Evolutionary conservation across 2,797 vertebrate genomes (phyloP), one percentile per base, ranked within the genome.

Genomic region (Carcharodon carcharias): DNA sequence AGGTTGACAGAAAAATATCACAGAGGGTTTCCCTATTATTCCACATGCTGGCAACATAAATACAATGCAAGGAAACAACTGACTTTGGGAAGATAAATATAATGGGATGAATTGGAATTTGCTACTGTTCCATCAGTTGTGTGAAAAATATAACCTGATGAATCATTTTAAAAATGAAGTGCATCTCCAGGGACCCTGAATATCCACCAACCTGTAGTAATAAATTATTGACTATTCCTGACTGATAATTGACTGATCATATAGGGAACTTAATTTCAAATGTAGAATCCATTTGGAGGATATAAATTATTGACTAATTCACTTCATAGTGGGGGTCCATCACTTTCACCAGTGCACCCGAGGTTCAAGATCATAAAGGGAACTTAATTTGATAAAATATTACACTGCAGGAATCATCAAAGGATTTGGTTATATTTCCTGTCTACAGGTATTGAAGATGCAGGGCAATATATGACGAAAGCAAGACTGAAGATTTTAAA

Each of bases 81-180:
- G 31, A 95, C 35, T 77, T 73, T 54, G 67, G 28, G 26, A 54
- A 71, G 23, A 71, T 16, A 91, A 91, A 5, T 54, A 88, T 28
- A 56, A 28, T 3, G 16, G 58, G 89, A 63, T 63, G 35, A 92
- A 92, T 63, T 92, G 65, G 50, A 50, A 54, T 95, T 73, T 73
- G 94, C 94, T 54, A 3, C 67, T 77, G 50, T n/a, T n/a, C 69
- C n/a, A 21, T 73, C 89, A 77, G 50, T 35, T 28, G 54, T 77
- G 69, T 77, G 94, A 45, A 73, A 95, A 56, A 71, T 71, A 54
- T 77, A 95, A 77, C 69, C 94, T 77, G 94, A 95, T 95, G 94
- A 26, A 77, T 95, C 94, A 95, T 95, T 56, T 73, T 69, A 35
- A 56, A 95, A 71, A 95, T 50, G 31, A 23, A 50, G 45, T 95